Base-by-base conservation (phyloP, 2,113 vertebrate genomes). In the Corythoichthys haematopterus region DNA sequence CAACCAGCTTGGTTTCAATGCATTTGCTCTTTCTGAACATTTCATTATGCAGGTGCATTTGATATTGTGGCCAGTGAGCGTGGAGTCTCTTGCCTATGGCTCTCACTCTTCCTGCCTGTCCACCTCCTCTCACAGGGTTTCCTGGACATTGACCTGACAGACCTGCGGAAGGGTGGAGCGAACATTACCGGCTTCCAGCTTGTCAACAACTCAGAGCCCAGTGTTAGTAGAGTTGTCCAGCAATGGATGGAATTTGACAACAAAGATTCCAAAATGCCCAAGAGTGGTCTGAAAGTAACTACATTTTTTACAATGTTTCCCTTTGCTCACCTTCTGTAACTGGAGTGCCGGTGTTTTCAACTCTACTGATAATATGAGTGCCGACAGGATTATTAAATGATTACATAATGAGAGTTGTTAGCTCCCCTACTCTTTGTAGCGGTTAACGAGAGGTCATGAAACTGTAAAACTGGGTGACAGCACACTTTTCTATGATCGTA, bases 111-210 rank as follows among this genome's bases (percentile, higher is more conserved):
- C 63, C 36, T 70, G 11, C 13, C 12, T 82, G 38, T 76, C 36
- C 68, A 3, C 43, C 65, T 70, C 43, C 33, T 61, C 14, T 69
- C 67, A 5, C 81, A 99, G 97, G 97, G 97, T 15, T 98, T 99
- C 87, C 93, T 98, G 91, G 97, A 99, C 81, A 95, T 98, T 4
- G 95, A 99, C 80, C 84, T 99, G 80, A 94, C 91, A 35, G 95
- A 97, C 79, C 95, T 99, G 87, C 96, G 91, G 76, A 95, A 96
- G 82, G 96, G 95, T 0, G 96, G 96, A 1, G 97, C 95, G 20
- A 98, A 98, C 8, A 94, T 99, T 77, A 97, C 97, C 0, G 97
- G 97, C 4, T 99, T 99, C 85, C 97, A 98, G 84, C 16, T 99
- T 67, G 96, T 98, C 77, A 96, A 98, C 88, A 94, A 96, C 80